These are phyloP conservation scores for Rhipidura dahli DNA, from an alignment of 2,113 vertebrate genomes.

Conservation along the genomic window DNA sequence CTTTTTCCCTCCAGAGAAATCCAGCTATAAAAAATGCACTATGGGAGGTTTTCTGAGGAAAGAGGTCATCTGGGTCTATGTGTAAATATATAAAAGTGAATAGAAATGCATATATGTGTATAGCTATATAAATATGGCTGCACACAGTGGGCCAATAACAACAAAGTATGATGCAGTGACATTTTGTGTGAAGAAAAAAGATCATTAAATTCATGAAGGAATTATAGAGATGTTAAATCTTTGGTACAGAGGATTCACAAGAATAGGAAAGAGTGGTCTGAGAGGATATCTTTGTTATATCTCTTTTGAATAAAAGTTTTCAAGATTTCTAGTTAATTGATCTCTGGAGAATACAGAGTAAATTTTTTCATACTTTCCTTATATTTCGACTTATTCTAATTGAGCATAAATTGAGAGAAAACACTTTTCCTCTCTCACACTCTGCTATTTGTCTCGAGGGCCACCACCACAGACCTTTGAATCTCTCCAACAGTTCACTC, in stretches of 20 bases:
- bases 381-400: background rate
- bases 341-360: background rate
- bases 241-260: background rate
- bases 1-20: background rate
- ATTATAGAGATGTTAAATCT: background rate
- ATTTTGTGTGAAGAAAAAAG: background rate
- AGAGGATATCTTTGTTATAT: background rate
- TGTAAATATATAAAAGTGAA: background rate
- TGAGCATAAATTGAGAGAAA: background rate
- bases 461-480: background rate
- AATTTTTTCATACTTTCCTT: background rate
- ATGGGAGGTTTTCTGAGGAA: background rate
- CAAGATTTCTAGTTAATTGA: constrained; percentile 7
- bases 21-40: background rate
- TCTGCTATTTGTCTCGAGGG: background rate
- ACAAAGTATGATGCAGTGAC: background rate
- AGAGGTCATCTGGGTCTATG: background rate
- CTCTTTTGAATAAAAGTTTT: background rate
- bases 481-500: background rate
- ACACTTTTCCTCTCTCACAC: background rate
- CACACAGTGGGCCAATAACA: background rate
- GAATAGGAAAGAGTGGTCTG: background rate
- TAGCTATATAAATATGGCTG: background rate
- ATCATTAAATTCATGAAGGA: background rate
- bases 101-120: background rate